Percentiles rank a stretch among this genome's conserved stretches.
Evolutionary conservation across 2,888 invertebrate genomes (phyloP).

Genomic region (Epiblema foenella): DNA sequence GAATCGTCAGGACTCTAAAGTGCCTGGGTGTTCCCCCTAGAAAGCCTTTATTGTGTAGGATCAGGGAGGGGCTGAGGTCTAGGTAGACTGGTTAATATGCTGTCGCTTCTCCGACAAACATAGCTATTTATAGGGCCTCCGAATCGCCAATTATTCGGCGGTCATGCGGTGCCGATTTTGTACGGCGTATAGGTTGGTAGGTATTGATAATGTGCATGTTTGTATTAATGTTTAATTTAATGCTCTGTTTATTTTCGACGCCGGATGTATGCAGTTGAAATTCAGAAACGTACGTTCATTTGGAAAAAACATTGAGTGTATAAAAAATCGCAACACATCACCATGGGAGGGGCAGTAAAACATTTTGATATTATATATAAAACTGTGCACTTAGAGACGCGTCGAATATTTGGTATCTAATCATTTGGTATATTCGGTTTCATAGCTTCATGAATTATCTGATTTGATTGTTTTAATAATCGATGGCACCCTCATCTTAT

Average conservation of each 20-base stretch:
- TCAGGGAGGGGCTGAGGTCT: slow-evolving; percentile 37
- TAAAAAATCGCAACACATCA: neutral
- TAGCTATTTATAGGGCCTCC: slow-evolving; percentile 48
- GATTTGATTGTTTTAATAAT: neutral
- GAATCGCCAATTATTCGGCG: slow-evolving; percentile 37
- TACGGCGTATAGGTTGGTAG: slow-evolving; percentile 20
- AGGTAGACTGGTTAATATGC: slow-evolving; percentile 47
- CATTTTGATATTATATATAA: too few species aligned
- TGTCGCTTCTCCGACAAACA: slow-evolving; percentile 48
- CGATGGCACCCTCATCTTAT: neutral
- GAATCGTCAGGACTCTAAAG: slow-evolving; percentile 15
- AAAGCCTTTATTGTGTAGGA: slow-evolving; percentile 5
- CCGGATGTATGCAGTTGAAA: slow-evolving; percentile 5
- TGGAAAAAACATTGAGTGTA: neutral
- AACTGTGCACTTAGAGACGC: too few species aligned
- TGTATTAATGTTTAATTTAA: slow-evolving; percentile 27
- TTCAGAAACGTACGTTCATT: slow-evolving; percentile 21
- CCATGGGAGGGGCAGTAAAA: too few species aligned
- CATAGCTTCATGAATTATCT: neutral
- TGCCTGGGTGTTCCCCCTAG: neutral
- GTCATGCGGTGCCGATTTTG: slow-evolving; percentile 40
- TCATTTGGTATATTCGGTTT: too few species aligned
- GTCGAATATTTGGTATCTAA: too few species aligned
- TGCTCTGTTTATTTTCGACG: slow-evolving; percentile 30
- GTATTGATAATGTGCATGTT: slow-evolving; percentile 28